Evolutionary conservation across 1,140 invertebrate genomes (phyloP), one percentile per base, ranked within the genome.

Genomic region (Camponotus pennsylvanicus): DNA sequence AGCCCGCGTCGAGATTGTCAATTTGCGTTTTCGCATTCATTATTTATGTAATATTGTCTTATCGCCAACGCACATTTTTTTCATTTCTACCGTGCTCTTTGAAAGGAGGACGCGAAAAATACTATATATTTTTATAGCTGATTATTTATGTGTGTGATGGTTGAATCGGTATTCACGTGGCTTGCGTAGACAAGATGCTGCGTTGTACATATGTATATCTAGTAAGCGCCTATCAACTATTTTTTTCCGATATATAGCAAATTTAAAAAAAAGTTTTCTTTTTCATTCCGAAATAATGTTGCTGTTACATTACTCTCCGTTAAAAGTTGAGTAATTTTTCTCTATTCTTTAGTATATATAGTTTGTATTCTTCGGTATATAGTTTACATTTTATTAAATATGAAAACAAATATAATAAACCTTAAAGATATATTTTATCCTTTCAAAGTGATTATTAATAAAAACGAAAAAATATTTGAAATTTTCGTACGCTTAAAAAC

Each of bases 141-240:
- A 76, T 76, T 11, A 18, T 57, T 57, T 52, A 15, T 76, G 59
- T 45, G 9, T 18, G 42, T 9, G n/a, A 77, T 77, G 40, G 57
- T n/a, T 11, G 15, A 15, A 57, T 21, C 18, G 7, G 32, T 34
- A 61, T 42, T 76, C 37, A 75, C 9, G 8, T 59, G 6, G 21
- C 45, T 61, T 61, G 37, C 9, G 27, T 11, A 76, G 55, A 21
- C 37, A 59, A 42, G 45, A 11, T 13, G n/a, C 6, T 27, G 27
- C 18, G n/a, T n/a, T 78, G 15, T 6, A 45, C 3, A 49, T 49
- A 13, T 27, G n/a, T 27, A 52, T 34, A 64, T 49, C 5, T 49
- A 11, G 8, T 45, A n/a, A 67, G 34, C 13, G 42, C n/a, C 52
- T 18, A 49, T 0, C 18, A 45, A 21, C n/a, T 42, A 49, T 45